Conservation (phyloP, 2,797 vertebrate genomes). For the Stomatorhinus walkeri region DNA sequence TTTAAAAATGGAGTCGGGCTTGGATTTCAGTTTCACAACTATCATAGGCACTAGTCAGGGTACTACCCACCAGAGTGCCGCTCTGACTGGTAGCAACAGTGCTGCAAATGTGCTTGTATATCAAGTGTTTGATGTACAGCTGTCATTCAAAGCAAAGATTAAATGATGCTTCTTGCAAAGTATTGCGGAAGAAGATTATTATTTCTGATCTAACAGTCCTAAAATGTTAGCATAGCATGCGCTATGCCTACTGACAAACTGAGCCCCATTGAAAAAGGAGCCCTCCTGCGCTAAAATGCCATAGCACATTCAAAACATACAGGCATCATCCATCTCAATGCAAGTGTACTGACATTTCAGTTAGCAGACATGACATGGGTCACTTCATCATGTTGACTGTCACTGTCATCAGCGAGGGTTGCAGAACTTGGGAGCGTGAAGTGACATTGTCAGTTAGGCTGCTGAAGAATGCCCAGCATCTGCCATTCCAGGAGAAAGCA, state of each 20-base stretch:
- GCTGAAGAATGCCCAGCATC: background rate
- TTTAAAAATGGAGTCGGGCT: background rate
- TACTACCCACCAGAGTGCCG: background rate
- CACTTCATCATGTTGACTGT: conserved; percentile 8
- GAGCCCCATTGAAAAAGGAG: background rate
- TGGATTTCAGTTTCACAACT: background rate
- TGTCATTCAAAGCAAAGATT: background rate
- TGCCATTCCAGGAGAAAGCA: background rate
- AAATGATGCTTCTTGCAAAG: background rate
- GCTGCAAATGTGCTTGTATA: background rate
- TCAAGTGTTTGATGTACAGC: background rate
- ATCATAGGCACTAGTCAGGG: background rate
- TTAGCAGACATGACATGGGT: conserved; percentile 1
- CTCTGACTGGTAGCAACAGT: background rate
- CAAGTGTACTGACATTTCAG: conserved; percentile 7
- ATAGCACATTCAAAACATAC: background rate
- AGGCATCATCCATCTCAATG: background rate
- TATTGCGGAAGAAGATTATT: background rate
- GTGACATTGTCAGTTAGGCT: conserved; percentile 13
- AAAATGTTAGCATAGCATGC: background rate
- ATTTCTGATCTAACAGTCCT: background rate
- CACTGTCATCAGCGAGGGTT: background rate
- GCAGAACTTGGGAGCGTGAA: background rate
- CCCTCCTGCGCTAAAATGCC: background rate
- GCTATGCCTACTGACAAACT: background rate